Conservation (phyloP, 2,113 vertebrate genomes). For the Ophthalmolycus amberensis region DNA sequence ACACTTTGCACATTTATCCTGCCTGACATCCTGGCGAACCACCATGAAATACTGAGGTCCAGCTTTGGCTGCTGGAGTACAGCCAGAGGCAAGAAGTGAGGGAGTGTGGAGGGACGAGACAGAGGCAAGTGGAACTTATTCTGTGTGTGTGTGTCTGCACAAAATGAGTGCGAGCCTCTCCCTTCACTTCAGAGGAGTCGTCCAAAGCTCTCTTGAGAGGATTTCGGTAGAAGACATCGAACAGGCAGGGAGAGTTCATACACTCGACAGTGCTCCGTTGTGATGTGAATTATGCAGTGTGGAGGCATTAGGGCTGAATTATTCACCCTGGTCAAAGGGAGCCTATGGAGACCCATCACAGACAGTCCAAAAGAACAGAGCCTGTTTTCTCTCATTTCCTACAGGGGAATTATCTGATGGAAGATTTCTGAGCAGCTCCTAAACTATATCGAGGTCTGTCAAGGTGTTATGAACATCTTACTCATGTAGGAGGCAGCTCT, state of each 20-base stretch:
- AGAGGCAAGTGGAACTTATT: constrained; percentile 4
- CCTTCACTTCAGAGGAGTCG: constrained; percentile 13
- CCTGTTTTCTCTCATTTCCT: constrained; percentile 11
- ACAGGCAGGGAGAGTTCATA: constrained; percentile 1
- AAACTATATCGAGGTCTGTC: neutral
- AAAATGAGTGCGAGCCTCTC: neutral
- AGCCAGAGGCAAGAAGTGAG: constrained; percentile 36
- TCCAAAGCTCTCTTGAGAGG: constrained; percentile 4
- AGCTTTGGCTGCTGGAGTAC: constrained; percentile 42
- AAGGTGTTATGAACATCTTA: constrained; percentile 9
- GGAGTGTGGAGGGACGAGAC: constrained; percentile 4
- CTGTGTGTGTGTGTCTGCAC: neutral
- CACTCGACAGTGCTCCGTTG: constrained; percentile 3
- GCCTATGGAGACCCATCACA: neutral
- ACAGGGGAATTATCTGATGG: neutral
- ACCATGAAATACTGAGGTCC: constrained; percentile 56
- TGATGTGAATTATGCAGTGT: constrained; percentile 34
- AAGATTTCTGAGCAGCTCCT: neutral
- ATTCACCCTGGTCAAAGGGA: constrained; percentile 7
- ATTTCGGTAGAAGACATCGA: constrained; percentile 9
- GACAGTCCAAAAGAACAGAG: neutral
- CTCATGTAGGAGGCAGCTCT: neutral
- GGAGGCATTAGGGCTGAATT: constrained; percentile 17
- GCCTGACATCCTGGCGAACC: constrained; percentile 50
- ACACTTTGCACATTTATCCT: constrained; percentile 40